A percentile compares a stretch with the other conserved stretches of the same genome.
Conservation (phyloP, 2,113 vertebrate genomes). For the Hyla sarda region DNA sequence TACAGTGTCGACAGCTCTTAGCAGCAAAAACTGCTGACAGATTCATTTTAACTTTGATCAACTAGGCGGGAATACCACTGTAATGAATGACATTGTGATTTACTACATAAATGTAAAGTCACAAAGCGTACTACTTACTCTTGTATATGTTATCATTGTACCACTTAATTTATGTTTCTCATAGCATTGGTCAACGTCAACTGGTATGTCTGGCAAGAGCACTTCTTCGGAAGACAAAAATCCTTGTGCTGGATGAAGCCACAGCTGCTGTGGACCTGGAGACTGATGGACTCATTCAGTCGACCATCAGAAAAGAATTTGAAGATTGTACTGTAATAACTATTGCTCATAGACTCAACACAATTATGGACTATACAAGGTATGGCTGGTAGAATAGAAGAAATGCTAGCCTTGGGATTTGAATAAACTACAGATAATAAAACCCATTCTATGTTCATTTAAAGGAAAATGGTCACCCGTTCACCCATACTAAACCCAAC, state of each 20-base stretch:
- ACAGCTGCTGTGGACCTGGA: constrained; percentile 95
- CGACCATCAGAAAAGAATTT: constrained; percentile 91
- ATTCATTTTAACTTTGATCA: too few relatives aligned
- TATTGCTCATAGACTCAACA: constrained; percentile 93
- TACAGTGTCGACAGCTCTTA: too few relatives aligned
- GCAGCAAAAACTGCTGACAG: too few relatives aligned
- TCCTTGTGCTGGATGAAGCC: constrained; percentile 94
- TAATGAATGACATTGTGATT: too few relatives aligned
- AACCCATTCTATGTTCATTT: too few relatives aligned
- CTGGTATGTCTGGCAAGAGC: constrained; percentile 92
- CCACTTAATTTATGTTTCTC: neutral
- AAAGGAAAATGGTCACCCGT: too few relatives aligned
- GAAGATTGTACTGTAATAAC: constrained; percentile 91
- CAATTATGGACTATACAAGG: constrained; percentile 95
- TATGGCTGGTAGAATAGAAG: constrained; percentile 65
- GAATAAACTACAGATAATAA: too few relatives aligned
- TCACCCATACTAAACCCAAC: too few relatives aligned
- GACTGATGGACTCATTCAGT: constrained; percentile 93
- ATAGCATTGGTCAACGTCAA: constrained; percentile 91
- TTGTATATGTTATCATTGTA: neutral
- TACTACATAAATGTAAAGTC: too few relatives aligned
- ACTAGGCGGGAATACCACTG: too few relatives aligned
- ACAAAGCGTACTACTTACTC: neutral
- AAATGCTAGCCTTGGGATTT: too few relatives aligned
- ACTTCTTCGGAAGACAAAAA: constrained; percentile 91